Evolutionary conservation across 2,888 invertebrate genomes (phyloP).

Genomic region (Lumbricus terrestris): DNA sequence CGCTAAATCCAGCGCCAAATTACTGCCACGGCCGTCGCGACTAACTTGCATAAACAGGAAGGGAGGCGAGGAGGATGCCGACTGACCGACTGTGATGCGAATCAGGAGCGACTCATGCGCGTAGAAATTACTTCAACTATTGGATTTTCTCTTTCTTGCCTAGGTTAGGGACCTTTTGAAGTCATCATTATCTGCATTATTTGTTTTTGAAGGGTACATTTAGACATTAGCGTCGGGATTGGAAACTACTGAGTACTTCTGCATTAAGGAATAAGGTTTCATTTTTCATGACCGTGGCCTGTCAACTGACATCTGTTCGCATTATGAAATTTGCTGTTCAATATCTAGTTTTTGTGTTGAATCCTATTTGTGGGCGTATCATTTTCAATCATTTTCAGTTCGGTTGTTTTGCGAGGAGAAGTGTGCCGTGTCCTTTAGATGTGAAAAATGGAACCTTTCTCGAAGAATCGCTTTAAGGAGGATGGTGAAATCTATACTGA

Average conservation of each 20-base stretch:
- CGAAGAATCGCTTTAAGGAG: too few species aligned
- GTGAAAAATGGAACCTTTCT: not conserved
- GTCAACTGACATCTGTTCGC: not conserved
- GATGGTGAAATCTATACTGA: too few species aligned
- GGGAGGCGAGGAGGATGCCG: not conserved
- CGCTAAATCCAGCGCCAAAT: constrained; percentile 11
- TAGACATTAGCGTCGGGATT: not conserved
- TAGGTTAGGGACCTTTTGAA: not conserved
- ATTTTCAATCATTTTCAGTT: not conserved
- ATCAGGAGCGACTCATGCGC: not conserved
- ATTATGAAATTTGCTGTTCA: not conserved
- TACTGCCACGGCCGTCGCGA: constrained; percentile 8
- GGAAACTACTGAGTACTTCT: not conserved
- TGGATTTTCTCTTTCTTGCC: not conserved
- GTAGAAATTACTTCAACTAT: constrained; percentile 10
- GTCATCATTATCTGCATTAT: constrained; percentile 9
- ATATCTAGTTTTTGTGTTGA: not conserved
- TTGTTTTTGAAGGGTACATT: constrained; percentile 13
- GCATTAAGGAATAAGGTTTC: not conserved
- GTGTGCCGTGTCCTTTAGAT: not conserved
- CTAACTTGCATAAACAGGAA: not conserved
- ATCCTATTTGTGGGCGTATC: not conserved
- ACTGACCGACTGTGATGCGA: not conserved
- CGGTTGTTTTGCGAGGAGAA: not conserved
- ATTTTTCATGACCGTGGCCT: not conserved